Conservation (phyloP, 2,888 invertebrate genomes). For the Lithophane socia region DNA sequence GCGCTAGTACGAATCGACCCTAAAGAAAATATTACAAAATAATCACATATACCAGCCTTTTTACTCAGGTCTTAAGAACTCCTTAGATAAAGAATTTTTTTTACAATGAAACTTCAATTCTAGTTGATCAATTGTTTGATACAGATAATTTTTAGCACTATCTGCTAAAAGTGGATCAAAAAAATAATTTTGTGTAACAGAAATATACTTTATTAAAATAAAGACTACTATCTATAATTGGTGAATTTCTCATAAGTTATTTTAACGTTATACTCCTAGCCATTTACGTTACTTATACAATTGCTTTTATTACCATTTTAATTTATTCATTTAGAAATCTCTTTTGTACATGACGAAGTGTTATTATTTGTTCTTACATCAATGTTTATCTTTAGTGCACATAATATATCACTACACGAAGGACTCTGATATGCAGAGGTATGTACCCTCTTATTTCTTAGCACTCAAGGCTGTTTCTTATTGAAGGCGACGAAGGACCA, state of each 20-base stretch:
- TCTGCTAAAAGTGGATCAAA: constrained; percentile 18
- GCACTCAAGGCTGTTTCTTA: constrained; percentile 37
- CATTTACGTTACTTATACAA: constrained; percentile 4
- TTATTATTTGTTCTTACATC: constrained; percentile 33
- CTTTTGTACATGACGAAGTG: constrained; percentile 30
- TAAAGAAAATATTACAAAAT: too few relatives aligned
- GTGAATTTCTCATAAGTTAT: constrained; percentile 4
- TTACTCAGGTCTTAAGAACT: constrained; percentile 5
- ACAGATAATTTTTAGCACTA: neutral
- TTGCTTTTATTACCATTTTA: constrained; percentile 5
- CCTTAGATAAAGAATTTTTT: neutral
- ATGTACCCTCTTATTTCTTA: constrained; percentile 3
- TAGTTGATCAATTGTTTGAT: constrained; percentile 14
- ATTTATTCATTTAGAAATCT: constrained; percentile 16
- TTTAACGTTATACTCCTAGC: neutral
- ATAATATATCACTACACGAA: constrained; percentile 32
- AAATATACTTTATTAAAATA: constrained; percentile 19
- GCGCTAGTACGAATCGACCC: neutral
- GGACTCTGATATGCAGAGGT: constrained; percentile 64
- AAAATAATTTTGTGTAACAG: constrained; percentile 28
- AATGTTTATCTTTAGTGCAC: constrained; percentile 8
- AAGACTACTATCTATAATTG: constrained; percentile 1
- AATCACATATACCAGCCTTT: constrained; percentile 14
- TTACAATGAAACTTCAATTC: constrained; percentile 23
- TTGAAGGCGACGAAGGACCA: constrained; percentile 96